Evolutionary conservation across 92 coral and sea anemone species (phyloP), one percentile per base, ranked within the genome.

Genomic region (Montipora capitata): DNA sequence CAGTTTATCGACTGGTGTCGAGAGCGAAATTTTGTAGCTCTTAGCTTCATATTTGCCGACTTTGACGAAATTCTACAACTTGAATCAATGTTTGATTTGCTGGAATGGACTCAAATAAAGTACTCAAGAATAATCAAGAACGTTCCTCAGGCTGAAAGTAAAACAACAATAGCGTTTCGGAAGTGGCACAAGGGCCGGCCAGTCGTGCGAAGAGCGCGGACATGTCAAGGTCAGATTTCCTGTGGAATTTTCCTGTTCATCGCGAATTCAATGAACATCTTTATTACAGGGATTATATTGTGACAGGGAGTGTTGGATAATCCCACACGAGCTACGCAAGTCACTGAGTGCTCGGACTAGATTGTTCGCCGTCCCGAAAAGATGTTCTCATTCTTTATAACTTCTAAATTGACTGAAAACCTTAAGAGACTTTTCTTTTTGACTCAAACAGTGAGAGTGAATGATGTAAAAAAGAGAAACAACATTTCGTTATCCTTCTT

Each of bases 41-140:
- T 17, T 13, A 49, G 57, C n/a, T 3, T 38, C 7, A 1, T 15
- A 12, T 40, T 77, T 59, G 12, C 10, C 45, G 39, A 39, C 72
- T 11, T 40, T 2, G 7, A 41, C 51, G 51, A 69, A 40, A 40
- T 13, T 69, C 35, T 35, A 39, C 41, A 7, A 35, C 20, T 0
- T 18, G 5, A 65, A 20, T 20, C 70, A 41, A 18, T 54, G 80
- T 7, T 42, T 43, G 5, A 49, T 77, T 45, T 17, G 4, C 52
- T 78, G 40, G 40, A 77, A 77, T 16, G 81, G 43, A 61, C 81
- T 77, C 81, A 48, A 62, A 59, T 27, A 59, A 40, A 6, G 20
- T 7, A 14, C 76, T 11, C 27, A 41, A 9, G 20, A 15, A 52
- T 56, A 18, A 27, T 74, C 78, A 27, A 27, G 35, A 27, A 27